phyloP scores from a whole-genome alignment of 2,888 invertebrate species.

The Gerosis bhagava region DNA sequence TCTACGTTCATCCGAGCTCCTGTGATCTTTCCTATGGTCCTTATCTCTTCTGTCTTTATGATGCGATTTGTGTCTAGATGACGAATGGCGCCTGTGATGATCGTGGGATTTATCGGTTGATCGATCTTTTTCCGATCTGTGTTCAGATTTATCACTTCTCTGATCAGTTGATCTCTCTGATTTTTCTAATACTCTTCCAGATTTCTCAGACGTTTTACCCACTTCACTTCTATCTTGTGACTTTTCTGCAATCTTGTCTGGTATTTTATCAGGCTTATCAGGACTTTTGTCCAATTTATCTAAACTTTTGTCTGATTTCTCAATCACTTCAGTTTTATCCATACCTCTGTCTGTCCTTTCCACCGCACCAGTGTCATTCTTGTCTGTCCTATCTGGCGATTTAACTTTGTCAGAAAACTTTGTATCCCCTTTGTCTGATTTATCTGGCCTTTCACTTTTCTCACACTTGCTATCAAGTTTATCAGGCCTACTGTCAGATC shows the following conservation, averaged over 20 bases:
- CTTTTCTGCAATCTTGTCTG: slow-evolving; percentile 21
- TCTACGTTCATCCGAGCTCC: slow-evolving; percentile 50
- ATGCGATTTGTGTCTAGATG: slow-evolving; percentile 61
- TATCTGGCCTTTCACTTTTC: slow-evolving; percentile 6
- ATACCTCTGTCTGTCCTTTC: too few species aligned
- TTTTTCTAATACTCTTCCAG: slow-evolving; percentile 27
- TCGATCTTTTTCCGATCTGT: slow-evolving; percentile 23
- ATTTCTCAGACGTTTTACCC: slow-evolving; percentile 20
- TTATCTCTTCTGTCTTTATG: slow-evolving; percentile 51
- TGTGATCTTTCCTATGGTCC: slow-evolving; percentile 59
- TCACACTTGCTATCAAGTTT: slow-evolving; percentile 11
- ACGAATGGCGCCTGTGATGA: slow-evolving; percentile 61
- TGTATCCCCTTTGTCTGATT: slow-evolving; percentile 15
- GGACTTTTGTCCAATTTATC: slow-evolving; percentile 20
- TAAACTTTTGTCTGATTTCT: background rate
- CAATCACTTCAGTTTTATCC: too few species aligned
- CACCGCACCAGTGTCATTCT: too few species aligned
- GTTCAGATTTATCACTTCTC: slow-evolving; percentile 30
- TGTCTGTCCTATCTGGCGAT: too few species aligned
- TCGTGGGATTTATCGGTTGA: slow-evolving; percentile 45
- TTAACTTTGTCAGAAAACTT: too few species aligned
- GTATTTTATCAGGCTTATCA: slow-evolving; percentile 25
- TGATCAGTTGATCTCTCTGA: slow-evolving; percentile 18
- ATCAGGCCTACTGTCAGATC: slow-evolving; percentile 3
- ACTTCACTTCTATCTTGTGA: too few species aligned